Conservation (phyloP, 2,888 invertebrate species). For the Oxyteleia sp. region DNA sequence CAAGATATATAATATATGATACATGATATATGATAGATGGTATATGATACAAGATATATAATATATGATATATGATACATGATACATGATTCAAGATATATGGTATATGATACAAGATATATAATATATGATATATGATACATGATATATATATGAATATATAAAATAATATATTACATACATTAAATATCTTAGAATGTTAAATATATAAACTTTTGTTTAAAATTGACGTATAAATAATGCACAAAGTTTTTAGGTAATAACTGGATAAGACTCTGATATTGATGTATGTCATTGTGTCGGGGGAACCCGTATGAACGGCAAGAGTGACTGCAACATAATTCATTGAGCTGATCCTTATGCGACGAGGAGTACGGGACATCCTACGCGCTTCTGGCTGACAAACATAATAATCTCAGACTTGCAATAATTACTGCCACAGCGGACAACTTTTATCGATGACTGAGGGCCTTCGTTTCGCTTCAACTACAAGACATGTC, state of each 20-base stretch:
- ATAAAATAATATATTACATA: no score
- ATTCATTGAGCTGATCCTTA: slow-evolving; percentile 44
- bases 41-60: no score
- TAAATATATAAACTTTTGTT: no score
- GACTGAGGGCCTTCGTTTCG: slow-evolving; percentile 63
- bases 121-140: no score
- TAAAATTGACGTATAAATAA: no score
- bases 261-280: background rate
- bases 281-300: slow-evolving; percentile 26
- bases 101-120: no score
- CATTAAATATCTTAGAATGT: no score
- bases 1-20: no score
- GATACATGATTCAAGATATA: no score
- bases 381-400: slow-evolving; percentile 45
- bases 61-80: no score
- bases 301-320: slow-evolving; percentile 72
- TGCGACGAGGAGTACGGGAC: slow-evolving; percentile 48
- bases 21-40: no score
- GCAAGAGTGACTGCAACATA: slow-evolving; percentile 76
- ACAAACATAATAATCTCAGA: slow-evolving; percentile 45
- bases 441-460: slow-evolving; percentile 47
- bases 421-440: slow-evolving; percentile 53
- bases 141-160: no score
- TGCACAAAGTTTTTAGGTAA: background rate
- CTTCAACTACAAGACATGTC: slow-evolving; percentile 24